phyloP scores from a whole-genome alignment of 2,888 invertebrate species.

The Abrostola triplasia region DNA sequence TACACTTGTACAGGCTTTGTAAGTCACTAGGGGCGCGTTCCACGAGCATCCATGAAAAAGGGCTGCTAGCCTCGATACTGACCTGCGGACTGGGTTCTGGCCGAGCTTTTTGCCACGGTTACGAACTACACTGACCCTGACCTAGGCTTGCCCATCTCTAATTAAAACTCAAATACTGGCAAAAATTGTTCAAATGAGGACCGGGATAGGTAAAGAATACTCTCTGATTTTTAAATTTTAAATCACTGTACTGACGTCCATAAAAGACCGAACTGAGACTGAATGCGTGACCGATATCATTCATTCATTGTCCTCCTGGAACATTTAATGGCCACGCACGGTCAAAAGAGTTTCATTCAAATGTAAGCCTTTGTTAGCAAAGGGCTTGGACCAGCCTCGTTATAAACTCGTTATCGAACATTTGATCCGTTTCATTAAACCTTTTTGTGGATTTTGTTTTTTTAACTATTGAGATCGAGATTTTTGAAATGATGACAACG shows the following conservation, averaged over 20 bases:
- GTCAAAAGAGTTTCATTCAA: constrained; percentile 31
- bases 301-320: constrained; percentile 16
- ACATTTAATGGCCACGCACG: constrained; percentile 33
- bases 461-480: not conserved
- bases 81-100: no score
- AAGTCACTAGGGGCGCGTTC: no score
- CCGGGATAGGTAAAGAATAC: no score
- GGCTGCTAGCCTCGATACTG: no score
- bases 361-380: constrained; percentile 10
- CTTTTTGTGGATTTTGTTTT: not conserved
- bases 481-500: not conserved
- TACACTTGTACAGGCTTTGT: no score
- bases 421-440: constrained; percentile 15
- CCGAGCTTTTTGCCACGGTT: no score
- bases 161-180: no score
- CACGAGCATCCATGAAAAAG: no score
- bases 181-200: no score
- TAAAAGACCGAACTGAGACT: not conserved
- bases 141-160: no score
- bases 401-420: constrained; percentile 29
- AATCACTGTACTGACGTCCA: not conserved
- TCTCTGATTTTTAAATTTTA: no score
- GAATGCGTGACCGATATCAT: not conserved
- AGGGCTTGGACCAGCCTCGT: constrained; percentile 13
- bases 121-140: no score